phyloP scores from a whole-genome alignment of 2,113 vertebrate species.

The Lophochroa leadbeateri region DNA sequence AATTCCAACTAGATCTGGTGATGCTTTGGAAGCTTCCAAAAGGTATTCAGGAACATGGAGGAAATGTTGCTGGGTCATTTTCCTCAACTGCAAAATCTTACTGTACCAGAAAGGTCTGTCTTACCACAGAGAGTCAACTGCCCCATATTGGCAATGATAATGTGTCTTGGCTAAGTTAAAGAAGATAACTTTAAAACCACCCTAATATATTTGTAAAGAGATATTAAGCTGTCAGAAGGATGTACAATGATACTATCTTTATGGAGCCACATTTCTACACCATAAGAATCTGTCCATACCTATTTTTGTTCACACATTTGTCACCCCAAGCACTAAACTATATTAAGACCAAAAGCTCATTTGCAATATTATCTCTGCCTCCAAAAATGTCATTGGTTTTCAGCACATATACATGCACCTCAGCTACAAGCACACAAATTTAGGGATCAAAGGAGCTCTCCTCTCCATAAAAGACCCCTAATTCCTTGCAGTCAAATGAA shows the following conservation, averaged over 20 bases:
- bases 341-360: neutral
- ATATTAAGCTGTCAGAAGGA: neutral
- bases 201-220: rapidly evolving
- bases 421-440: neutral
- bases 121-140: neutral
- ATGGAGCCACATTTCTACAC: neutral
- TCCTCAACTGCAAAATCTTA: neutral
- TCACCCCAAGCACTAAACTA: neutral
- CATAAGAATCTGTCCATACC: neutral
- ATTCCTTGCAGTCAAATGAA: neutral
- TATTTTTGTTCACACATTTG: neutral
- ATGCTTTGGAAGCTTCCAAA: neutral
- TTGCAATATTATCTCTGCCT: neutral
- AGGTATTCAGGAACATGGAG: neutral
- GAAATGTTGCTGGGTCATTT: neutral
- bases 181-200: neutral
- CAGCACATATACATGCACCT: neutral
- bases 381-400: neutral
- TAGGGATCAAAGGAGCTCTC: neutral
- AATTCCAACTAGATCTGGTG: neutral
- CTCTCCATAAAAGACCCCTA: neutral
- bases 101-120: neutral
- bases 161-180: neutral
- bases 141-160: neutral
- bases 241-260: neutral